These are phyloP conservation scores for Lapara coniferarum DNA, from an alignment of 2,888 invertebrate genomes.

Conservation along the genomic window DNA sequence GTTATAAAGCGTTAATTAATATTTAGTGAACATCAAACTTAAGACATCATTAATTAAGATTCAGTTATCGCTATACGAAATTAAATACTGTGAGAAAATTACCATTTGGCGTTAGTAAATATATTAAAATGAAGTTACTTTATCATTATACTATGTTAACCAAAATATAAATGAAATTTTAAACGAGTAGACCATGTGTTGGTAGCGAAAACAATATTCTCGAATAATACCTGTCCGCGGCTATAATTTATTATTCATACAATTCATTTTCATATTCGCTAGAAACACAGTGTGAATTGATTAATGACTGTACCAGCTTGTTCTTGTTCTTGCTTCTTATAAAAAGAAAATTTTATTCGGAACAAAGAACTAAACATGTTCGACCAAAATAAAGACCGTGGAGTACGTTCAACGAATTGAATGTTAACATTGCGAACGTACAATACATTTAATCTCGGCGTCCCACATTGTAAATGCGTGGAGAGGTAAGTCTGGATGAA, in stretches of 20 bases:
- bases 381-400: conserved; percentile 1
- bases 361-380: conserved; percentile 26
- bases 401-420: background rate
- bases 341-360: conserved; percentile 29
- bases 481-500: background rate
- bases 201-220: conserved; percentile 47
- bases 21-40: conserved; percentile 3
- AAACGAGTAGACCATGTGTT: conserved; percentile 29
- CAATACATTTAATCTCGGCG: background rate
- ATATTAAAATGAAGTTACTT: too few species aligned
- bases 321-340: conserved; percentile 47
- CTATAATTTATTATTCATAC: conserved; percentile 57
- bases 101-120: too few species aligned
- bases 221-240: conserved; percentile 46
- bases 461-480: background rate
- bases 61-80: background rate
- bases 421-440: background rate
- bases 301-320: conserved; percentile 53
- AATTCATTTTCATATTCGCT: conserved; percentile 58
- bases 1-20: background rate
- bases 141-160: background rate
- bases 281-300: conserved; percentile 56
- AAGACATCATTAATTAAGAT: conserved; percentile 3
- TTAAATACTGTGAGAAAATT: background rate
- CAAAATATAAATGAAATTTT: conserved; percentile 4